Conservation (phyloP, 2,888 invertebrate genomes). For the Deilephila elpenor region DNA sequence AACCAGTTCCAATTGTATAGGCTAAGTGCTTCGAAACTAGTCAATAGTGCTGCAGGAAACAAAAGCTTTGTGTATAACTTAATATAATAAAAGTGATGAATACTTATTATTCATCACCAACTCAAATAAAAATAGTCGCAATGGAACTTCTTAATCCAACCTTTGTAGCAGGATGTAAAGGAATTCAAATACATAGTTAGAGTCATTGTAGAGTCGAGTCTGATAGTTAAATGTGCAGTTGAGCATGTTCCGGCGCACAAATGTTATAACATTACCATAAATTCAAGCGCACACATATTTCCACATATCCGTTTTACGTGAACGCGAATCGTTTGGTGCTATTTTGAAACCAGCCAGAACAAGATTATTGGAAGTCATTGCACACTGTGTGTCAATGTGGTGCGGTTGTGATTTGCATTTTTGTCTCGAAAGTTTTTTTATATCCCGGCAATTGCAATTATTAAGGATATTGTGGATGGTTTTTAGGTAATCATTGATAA, state of each 20-base stretch:
- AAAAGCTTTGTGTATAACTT: too few relatives aligned
- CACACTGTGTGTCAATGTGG: constrained; percentile 15
- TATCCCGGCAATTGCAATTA: too few relatives aligned
- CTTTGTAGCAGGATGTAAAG: neutral
- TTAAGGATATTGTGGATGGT: too few relatives aligned
- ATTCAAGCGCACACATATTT: constrained; percentile 19
- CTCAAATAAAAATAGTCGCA: too few relatives aligned
- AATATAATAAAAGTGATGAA: too few relatives aligned
- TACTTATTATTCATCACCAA: too few relatives aligned
- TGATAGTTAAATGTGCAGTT: constrained; percentile 1
- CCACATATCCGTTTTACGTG: constrained; percentile 28
- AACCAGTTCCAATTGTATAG: neutral
- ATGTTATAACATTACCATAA: constrained; percentile 29
- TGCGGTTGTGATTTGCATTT: constrained; percentile 5
- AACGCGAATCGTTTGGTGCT: constrained; percentile 18
- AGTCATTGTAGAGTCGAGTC: neutral
- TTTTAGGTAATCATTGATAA: too few relatives aligned
- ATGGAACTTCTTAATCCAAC: too few relatives aligned
- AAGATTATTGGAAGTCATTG: constrained; percentile 25
- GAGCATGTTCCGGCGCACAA: constrained; percentile 15
- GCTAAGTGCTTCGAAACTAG: neutral
- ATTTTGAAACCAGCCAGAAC: constrained; percentile 16
- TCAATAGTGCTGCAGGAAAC: neutral
- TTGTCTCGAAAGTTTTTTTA: neutral
- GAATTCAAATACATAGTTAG: neutral